Evolutionary conservation across 2,797 vertebrate genomes (phyloP).

Genomic region (Molossus molossus): DNA sequence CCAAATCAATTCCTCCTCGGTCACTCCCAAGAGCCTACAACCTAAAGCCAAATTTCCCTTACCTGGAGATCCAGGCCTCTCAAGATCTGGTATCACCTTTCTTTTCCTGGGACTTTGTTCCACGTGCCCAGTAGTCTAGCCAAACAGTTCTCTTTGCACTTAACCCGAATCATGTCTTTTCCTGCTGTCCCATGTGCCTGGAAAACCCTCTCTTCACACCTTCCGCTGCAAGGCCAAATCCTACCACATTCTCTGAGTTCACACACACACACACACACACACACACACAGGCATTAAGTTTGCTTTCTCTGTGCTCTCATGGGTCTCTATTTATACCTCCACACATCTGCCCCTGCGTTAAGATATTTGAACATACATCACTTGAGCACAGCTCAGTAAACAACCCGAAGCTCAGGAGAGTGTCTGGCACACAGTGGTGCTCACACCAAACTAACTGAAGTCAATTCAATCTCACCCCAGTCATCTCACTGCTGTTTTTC

Average conservation of each 20-base stretch:
- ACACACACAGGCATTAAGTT: not conserved
- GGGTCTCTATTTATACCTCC: not conserved
- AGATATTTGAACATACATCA: not conserved
- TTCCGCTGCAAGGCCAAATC: not conserved
- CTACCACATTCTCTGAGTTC: not conserved
- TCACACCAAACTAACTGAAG: not conserved
- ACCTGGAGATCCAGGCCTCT: not conserved
- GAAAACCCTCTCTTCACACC: not conserved
- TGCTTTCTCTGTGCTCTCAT: not conserved
- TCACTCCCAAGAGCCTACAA: not conserved
- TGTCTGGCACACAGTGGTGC: not conserved
- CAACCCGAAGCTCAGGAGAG: not conserved
- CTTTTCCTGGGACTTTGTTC: not conserved
- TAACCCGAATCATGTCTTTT: not conserved
- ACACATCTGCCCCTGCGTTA: not conserved
- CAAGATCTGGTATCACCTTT: not conserved
- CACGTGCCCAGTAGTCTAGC: not conserved
- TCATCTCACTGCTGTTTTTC: not conserved
- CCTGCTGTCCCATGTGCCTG: not conserved
- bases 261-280: not conserved
- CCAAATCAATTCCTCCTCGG: not conserved
- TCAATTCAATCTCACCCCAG: not conserved
- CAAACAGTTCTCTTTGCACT: not conserved
- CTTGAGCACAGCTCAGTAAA: not conserved
- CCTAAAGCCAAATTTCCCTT: constrained; percentile 26